Percentiles rank a stretch among this genome's conserved stretches.
Conservation (phyloP, 1,140 invertebrate species). For the Meloidogyne exigua region DNA sequence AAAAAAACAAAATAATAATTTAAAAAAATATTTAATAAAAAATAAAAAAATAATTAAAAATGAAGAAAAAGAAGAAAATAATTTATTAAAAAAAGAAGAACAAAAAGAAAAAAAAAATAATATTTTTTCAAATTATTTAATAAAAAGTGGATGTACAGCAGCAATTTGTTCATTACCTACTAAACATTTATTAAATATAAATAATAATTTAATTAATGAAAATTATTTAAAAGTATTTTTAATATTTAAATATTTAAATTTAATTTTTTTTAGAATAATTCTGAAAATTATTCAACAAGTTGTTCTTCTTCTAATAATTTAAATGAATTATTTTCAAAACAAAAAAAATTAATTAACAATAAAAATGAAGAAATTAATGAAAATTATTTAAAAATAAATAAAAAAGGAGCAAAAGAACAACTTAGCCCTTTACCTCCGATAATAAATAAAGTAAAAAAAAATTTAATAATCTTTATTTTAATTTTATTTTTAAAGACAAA, state of each 20-base stretch:
- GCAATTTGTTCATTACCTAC: neutral
- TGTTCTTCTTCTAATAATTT: neutral
- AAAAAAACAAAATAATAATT: slow-evolving; percentile 31
- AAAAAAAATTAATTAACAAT: neutral
- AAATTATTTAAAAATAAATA: neutral
- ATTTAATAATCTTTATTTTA: neutral
- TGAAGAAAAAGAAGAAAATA: neutral
- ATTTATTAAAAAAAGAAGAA: neutral
- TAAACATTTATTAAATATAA: neutral
- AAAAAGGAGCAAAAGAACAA: neutral
- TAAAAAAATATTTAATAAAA: slow-evolving; percentile 31
- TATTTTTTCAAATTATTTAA: slow-evolving; percentile 6
- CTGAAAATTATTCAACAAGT: slow-evolving; percentile 7
- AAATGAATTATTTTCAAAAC: neutral
- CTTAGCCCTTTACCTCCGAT: slow-evolving; percentile 6
- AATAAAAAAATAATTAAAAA: neutral
- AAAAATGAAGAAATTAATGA: neutral
- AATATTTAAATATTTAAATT: neutral
- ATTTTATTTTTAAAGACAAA: no score
- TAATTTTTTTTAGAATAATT: neutral
- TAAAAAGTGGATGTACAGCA: slow-evolving; percentile 1
- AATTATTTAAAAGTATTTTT: neutral
- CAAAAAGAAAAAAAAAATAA: neutral
- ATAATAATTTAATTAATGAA: no score
- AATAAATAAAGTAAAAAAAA: slow-evolving; percentile 9